Conservation (phyloP, 2,113 vertebrate genomes). For the Bufo gargarizans region DNA sequence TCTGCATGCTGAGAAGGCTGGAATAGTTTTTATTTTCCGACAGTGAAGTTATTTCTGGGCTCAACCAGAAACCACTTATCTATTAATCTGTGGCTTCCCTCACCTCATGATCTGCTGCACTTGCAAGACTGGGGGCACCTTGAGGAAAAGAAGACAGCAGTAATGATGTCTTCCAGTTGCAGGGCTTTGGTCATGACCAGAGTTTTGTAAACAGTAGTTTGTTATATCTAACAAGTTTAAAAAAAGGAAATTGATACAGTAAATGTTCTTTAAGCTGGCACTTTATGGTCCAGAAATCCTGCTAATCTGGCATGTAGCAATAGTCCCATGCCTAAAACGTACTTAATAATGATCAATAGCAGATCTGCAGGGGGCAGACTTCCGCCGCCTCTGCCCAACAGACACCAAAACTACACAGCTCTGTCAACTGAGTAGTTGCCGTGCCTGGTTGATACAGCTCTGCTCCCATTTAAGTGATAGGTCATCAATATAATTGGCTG, state of each 20-base stretch:
- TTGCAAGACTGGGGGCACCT: neutral
- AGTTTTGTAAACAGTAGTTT: neutral
- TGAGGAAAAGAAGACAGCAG: neutral
- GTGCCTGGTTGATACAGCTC: no score
- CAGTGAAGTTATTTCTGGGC: slow-evolving; percentile 21
- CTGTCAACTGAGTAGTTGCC: no score
- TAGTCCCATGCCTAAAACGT: neutral
- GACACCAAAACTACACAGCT: no score
- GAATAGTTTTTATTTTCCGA: slow-evolving; percentile 30
- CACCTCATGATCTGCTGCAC: slow-evolving; percentile 22
- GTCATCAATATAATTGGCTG: no score
- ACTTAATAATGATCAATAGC: no score
- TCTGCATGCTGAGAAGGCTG: slow-evolving; percentile 19
- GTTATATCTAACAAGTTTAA: neutral
- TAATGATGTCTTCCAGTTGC: neutral
- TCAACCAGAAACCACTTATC: slow-evolving; percentile 35
- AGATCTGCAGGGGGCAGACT: no score
- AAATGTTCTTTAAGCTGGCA: neutral
- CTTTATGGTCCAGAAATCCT: neutral
- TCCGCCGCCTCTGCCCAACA: no score
- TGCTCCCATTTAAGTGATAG: no score
- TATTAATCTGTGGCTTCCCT: slow-evolving; percentile 14
- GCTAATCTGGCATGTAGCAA: neutral
- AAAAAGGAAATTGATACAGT: neutral
- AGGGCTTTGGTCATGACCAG: neutral